Conservation (phyloP, 1,140 invertebrate species). For the Nasonia longicornis region DNA sequence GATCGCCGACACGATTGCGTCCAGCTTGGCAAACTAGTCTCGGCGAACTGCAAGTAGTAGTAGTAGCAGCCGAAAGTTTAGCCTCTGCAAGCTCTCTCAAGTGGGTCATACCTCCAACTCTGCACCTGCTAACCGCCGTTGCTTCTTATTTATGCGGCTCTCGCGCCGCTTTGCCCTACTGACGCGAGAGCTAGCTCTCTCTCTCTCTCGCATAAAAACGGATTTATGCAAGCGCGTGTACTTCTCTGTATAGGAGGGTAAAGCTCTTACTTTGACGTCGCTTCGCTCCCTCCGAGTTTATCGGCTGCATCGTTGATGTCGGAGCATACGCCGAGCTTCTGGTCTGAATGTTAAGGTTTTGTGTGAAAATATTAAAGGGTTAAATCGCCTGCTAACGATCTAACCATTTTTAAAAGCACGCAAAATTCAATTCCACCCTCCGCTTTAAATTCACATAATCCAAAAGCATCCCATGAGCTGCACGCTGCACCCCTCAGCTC, state of each 20-base stretch:
- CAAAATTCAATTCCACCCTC: background rate
- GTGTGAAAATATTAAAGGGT: too few relatives aligned
- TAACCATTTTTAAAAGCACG: too few relatives aligned
- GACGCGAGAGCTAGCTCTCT: background rate
- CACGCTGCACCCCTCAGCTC: background rate
- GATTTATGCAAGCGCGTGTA: background rate
- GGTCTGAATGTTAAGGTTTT: background rate
- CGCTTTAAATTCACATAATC: background rate
- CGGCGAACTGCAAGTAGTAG: background rate
- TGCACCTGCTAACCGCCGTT: constrained; percentile 28
- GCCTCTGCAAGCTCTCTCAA: background rate
- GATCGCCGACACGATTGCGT: background rate
- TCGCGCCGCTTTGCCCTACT: background rate
- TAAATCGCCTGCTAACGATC: too few relatives aligned
- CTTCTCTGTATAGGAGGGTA: background rate
- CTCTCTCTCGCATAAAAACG: background rate
- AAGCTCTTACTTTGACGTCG: background rate
- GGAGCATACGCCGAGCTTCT: background rate
- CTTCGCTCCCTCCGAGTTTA: background rate
- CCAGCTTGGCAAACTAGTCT: background rate
- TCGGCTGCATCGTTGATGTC: background rate
- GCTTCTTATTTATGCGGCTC: constrained; percentile 20
- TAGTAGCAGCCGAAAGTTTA: background rate
- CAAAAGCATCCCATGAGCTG: background rate
- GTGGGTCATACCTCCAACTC: constrained; percentile 16